Evolutionary conservation across 1,140 invertebrate genomes (phyloP), one percentile per base, ranked within the genome.

Genomic region (Pygmarrhopalites habei): DNA sequence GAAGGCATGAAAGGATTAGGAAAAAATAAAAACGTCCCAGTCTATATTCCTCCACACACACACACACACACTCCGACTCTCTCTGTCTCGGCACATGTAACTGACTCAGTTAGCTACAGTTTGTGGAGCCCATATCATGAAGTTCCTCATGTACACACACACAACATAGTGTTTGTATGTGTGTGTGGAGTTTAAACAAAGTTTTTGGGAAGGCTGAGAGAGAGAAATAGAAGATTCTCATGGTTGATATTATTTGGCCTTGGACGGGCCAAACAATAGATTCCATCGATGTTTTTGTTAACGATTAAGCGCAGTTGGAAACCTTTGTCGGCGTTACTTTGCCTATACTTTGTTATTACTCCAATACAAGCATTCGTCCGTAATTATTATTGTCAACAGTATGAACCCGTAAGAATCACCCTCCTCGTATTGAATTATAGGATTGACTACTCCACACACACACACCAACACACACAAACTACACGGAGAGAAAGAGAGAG

Each of bases 361-460:
- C 55, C 47, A 60, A 60, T 56, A 60, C 58, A 63, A 32, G 58
- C 44, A 66, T 60, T 32, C 57, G 60, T 60, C 66, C 39, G 61
- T 67, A 64, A 67, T 67, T 67, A 61, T 67, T 64, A 64, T 64
- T 67, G 66, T 67, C 66, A 67, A 67, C 61, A 67, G 53, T 7
- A 35, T 35, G 15, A 35, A n/a, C n/a, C n/a, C n/a, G n/a, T 28
- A 59, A 60, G 47, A 61, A 66, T 66, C 52, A 62, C 43, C 55
- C 60, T n/a, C n/a, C n/a, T 39, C 19, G 60, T 63, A 58, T 57
- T 60, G 44, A 58, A 56, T 60, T 65, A 60, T 61, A 41, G 58
- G 47, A 59, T 65, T 57, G 28, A 58, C 56, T 57, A 57, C n/a
- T n/a, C n/a, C n/a, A n/a, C n/a, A n/a, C n/a, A n/a, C n/a, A n/a